Conservation (phyloP, 2,797 vertebrate genomes). For the Oceanodroma leucorhoa region DNA sequence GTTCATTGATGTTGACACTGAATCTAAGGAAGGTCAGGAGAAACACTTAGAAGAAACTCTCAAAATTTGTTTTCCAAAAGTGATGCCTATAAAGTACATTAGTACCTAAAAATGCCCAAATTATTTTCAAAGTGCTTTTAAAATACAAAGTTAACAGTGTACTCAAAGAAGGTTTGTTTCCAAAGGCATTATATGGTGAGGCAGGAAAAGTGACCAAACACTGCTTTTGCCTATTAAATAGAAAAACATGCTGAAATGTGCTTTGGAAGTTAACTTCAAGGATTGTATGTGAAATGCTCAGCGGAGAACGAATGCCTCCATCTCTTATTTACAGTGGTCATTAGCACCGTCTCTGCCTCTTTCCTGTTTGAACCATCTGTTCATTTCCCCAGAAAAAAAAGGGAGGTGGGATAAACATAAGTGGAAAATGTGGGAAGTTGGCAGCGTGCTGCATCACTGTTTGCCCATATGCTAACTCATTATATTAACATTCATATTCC, state of each 20-base stretch:
- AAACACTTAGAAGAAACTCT: neutral
- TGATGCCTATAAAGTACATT: neutral
- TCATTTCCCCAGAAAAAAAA: neutral
- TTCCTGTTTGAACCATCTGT: slow-evolving; percentile 41
- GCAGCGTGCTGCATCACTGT: slow-evolving; percentile 15
- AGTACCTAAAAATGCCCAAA: neutral
- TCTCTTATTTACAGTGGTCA: slow-evolving; percentile 28
- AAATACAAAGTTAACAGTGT: neutral
- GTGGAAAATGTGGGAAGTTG: slow-evolving; percentile 34
- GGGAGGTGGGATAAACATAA: neutral
- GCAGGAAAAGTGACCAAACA: neutral
- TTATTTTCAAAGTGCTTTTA: neutral
- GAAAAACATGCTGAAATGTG: neutral
- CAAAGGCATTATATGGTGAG: neutral
- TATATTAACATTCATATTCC: slow-evolving; percentile 17
- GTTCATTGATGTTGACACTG: neutral
- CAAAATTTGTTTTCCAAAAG: neutral
- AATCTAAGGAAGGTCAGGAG: neutral
- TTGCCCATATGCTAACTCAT: slow-evolving; percentile 46
- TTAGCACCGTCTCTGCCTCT: neutral
- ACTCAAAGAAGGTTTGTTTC: neutral
- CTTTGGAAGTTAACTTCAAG: neutral
- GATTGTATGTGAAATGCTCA: neutral
- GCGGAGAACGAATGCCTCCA: neutral
- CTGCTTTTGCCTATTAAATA: neutral